Percentiles rank a stretch among this genome's conserved stretches.
phyloP scores from a whole-genome alignment of 2,797 vertebrate species.

The Oreortyx pictus region DNA sequence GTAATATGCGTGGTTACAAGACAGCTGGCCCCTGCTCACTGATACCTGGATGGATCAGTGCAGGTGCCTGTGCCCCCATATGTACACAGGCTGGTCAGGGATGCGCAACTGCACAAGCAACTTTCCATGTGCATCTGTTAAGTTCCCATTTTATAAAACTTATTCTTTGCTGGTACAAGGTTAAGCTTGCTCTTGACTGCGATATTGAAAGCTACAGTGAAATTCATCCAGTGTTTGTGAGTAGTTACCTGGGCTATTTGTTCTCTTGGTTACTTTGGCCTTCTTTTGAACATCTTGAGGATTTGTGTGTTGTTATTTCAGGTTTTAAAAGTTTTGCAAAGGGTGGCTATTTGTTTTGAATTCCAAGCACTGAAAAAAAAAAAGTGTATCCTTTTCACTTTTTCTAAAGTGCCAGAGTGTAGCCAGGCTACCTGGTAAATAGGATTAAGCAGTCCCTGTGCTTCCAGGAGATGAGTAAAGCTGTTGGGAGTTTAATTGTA shows the following conservation, averaged over 20 bases:
- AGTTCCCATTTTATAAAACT: neutral
- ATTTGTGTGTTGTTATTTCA: neutral
- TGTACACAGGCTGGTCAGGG: neutral
- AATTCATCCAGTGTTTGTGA: neutral
- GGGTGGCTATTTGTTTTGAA: neutral
- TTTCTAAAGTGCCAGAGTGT: neutral
- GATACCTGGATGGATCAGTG: fast-evolving
- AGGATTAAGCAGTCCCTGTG: neutral
- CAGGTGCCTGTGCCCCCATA: fast-evolving
- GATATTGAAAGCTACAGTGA: neutral
- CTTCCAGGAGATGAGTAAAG: neutral
- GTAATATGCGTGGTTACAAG: neutral
- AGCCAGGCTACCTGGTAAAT: neutral
- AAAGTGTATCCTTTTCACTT: neutral
- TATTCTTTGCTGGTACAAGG: neutral
- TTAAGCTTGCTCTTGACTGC: neutral
- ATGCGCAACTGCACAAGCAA: neutral
- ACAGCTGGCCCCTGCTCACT: neutral
- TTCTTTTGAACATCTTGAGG: neutral
- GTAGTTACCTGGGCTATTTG: neutral
- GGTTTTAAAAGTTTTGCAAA: neutral
- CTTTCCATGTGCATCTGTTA: fast-evolving
- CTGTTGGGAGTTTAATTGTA: neutral
- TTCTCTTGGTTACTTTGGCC: neutral
- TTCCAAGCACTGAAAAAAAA: neutral